These are phyloP conservation scores for Hycleus cichorii DNA, from an alignment of 1,140 invertebrate species.

Conservation along the genomic window DNA sequence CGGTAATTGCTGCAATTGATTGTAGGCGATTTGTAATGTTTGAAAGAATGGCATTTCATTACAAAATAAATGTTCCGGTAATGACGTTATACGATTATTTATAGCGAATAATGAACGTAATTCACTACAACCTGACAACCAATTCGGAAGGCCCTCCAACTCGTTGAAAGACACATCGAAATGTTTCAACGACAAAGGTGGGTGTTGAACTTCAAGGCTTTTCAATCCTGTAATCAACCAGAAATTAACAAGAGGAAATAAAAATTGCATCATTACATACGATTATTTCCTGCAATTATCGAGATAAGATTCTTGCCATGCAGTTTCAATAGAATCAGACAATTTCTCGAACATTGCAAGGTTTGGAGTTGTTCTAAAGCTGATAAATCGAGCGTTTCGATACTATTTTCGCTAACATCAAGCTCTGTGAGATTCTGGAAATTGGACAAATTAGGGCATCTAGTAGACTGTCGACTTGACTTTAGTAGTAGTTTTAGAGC, in stretches of 20 bases:
- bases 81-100: conserved; percentile 60
- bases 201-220: conserved; percentile 54
- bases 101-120: conserved; percentile 65
- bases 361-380: conserved; percentile 61
- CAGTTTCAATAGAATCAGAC: conserved; percentile 57
- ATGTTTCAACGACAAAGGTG: conserved; percentile 61
- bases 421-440: conserved; percentile 59
- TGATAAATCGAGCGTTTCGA: conserved; percentile 64
- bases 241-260: background rate
- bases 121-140: conserved; percentile 67
- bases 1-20: conserved; percentile 63
- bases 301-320: conserved; percentile 59
- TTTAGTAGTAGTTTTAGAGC: background rate
- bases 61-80: conserved; percentile 65
- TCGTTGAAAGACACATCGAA: conserved; percentile 73
- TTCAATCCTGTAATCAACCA: conserved; percentile 53
- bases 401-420: conserved; percentile 72
- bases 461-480: background rate
- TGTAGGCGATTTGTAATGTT: conserved; percentile 67
- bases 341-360: conserved; percentile 64
- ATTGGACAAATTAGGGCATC: conserved; percentile 26
- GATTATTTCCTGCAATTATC: conserved; percentile 66
- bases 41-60: conserved; percentile 62
- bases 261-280: conserved; percentile 45
- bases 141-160: conserved; percentile 64